Percentiles rank a stretch among this genome's conserved stretches.
Conservation (phyloP, 2,888 invertebrate genomes). For the Brachynemurus nebulosus region DNA sequence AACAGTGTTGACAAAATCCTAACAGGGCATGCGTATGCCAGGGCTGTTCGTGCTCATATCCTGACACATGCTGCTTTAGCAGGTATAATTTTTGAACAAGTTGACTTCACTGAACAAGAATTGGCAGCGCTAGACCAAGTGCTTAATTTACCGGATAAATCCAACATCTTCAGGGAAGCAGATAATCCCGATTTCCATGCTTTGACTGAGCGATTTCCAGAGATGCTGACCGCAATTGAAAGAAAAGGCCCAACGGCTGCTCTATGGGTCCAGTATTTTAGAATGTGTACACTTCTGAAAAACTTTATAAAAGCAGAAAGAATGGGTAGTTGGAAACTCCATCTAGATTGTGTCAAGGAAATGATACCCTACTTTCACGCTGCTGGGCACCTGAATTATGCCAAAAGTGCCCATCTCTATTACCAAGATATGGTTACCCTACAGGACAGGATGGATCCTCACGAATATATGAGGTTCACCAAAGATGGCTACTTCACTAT, state of each 20-base stretch:
- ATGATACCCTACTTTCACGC: slow-evolving; percentile 18
- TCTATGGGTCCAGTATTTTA: slow-evolving; percentile 22
- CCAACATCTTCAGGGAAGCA: slow-evolving; percentile 6
- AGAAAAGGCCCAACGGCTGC: slow-evolving; percentile 18
- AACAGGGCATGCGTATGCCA: slow-evolving; percentile 22
- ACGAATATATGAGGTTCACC: slow-evolving; percentile 17
- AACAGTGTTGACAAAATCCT: slow-evolving; percentile 22
- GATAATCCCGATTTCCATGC: slow-evolving; percentile 15
- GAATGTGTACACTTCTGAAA: slow-evolving; percentile 21
- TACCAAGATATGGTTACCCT: slow-evolving; percentile 21
- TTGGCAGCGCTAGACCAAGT: slow-evolving; percentile 17
- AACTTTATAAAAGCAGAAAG: slow-evolving; percentile 23
- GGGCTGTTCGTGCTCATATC: slow-evolving; percentile 20
- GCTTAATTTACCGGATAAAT: slow-evolving; percentile 14
- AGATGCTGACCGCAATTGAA: slow-evolving; percentile 14
- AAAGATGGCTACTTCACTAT: slow-evolving; percentile 17
- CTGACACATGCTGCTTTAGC: slow-evolving; percentile 21
- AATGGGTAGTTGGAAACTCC: slow-evolving; percentile 22
- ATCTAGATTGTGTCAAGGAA: slow-evolving; percentile 16
- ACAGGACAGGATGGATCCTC: slow-evolving; percentile 16
- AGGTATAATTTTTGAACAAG: slow-evolving; percentile 17
- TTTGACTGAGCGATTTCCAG: slow-evolving; percentile 15
- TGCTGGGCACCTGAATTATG: slow-evolving; percentile 21
- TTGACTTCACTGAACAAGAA: slow-evolving; percentile 17
- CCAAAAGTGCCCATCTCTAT: slow-evolving; percentile 21